Evolutionary conservation across 2,888 invertebrate genomes (phyloP).

Genomic region (Standfussiana lucernea): DNA sequence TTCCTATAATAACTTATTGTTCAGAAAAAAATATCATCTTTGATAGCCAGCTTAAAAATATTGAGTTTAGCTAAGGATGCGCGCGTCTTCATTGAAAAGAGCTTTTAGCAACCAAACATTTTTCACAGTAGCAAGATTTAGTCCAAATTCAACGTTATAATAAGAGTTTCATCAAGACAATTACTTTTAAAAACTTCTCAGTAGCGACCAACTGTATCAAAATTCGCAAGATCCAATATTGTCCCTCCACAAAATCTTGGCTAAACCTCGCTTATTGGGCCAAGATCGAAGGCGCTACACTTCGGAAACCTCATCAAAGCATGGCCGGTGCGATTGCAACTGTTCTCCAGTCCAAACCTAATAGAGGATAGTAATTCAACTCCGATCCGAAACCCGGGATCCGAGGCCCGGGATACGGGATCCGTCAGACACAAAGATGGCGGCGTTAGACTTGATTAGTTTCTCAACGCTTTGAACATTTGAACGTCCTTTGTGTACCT

Average conservation of each 20-base stretch:
- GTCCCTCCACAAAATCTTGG: background rate
- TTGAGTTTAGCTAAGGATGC: background rate
- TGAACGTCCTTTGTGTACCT: conserved; percentile 47
- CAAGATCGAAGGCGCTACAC: conserved; percentile 14
- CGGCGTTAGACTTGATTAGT: conserved; percentile 63
- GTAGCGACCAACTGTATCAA: background rate
- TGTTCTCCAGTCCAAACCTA: conserved; percentile 50
- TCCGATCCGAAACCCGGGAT: conserved; percentile 25
- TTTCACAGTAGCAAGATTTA: background rate
- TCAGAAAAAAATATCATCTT: background rate
- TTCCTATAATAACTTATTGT: too few relatives aligned
- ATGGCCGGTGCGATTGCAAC: conserved; percentile 39
- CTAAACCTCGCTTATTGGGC: background rate
- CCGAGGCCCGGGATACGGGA: conserved; percentile 21
- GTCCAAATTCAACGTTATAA: background rate
- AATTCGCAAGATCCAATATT: conserved; percentile 13
- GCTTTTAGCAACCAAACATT: background rate
- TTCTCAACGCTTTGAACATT: conserved; percentile 45
- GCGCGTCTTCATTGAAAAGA: background rate
- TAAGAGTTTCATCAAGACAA: background rate
- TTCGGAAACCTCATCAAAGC: conserved; percentile 46
- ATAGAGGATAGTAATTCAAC: conserved; percentile 57
- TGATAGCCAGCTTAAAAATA: too few relatives aligned
- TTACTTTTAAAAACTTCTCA: background rate
- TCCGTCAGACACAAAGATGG: conserved; percentile 62